phyloP scores from a whole-genome alignment of 2,888 invertebrate species.

The Acanthacorydalis orientalis region DNA sequence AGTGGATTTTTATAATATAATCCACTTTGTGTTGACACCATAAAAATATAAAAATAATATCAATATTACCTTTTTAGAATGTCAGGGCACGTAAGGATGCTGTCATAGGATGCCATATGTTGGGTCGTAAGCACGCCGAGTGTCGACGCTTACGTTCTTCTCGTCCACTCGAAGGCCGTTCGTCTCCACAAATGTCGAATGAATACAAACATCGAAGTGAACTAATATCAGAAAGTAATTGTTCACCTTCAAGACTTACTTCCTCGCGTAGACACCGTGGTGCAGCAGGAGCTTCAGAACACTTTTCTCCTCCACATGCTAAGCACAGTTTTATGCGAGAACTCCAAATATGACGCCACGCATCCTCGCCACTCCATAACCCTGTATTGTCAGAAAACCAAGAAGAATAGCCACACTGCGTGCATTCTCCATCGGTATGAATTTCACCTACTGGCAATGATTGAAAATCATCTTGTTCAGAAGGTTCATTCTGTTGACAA shows the following conservation, averaged over 20 bases:
- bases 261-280: conserved; percentile 27
- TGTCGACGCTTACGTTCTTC: conserved; percentile 42
- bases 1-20: no score
- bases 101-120: conserved; percentile 22
- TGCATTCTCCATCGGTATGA: conserved; percentile 10
- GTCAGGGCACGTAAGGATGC: conserved; percentile 10
- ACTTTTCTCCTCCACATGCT: conserved; percentile 15
- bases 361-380: conserved; percentile 7
- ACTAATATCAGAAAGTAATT: conserved; percentile 40
- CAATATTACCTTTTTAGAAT: neutral
- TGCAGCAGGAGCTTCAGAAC: conserved; percentile 12
- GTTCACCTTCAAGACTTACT: conserved; percentile 40
- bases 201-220: conserved; percentile 34
- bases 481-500: neutral
- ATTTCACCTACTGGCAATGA: conserved; percentile 11
- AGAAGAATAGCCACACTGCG: conserved; percentile 7
- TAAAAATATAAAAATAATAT: no score
- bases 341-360: conserved; percentile 21
- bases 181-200: conserved; percentile 17
- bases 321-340: conserved; percentile 24
- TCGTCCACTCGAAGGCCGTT: conserved; percentile 30
- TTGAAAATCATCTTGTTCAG: neutral
- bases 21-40: no score
- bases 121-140: conserved; percentile 22
- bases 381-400: conserved; percentile 15